These are phyloP conservation scores for Hirtodrosophila cameraria DNA, from an alignment of 2,888 invertebrate genomes.

Conservation along the genomic window DNA sequence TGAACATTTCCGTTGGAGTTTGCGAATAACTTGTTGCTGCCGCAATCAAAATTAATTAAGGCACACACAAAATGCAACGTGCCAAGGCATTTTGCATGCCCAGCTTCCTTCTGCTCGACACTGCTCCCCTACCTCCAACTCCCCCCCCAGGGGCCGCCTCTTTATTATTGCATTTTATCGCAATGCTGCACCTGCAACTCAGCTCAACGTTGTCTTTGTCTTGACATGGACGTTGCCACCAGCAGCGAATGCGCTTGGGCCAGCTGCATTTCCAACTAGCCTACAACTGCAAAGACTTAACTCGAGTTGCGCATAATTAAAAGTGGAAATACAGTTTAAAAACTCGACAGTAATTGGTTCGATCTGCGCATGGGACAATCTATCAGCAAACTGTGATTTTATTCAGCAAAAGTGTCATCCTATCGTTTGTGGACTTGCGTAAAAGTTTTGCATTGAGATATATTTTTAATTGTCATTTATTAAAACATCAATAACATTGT, in stretches of 20 bases:
- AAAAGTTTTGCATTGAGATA: not conserved
- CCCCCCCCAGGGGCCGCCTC: constrained; percentile 36
- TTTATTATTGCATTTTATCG: constrained; percentile 72
- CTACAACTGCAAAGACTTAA: constrained; percentile 20
- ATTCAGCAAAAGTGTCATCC: constrained; percentile 25
- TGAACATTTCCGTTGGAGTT: constrained; percentile 71
- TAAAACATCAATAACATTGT: too few relatives aligned
- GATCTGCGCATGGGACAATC: constrained; percentile 31
- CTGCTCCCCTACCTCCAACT: too few relatives aligned
- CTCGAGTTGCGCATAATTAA: constrained; percentile 66
- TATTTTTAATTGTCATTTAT: too few relatives aligned
- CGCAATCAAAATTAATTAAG: constrained; percentile 77
- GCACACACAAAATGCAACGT: constrained; percentile 54
- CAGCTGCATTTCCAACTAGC: constrained; percentile 42
- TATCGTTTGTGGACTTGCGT: constrained; percentile 2
- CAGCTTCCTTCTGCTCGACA: constrained; percentile 13
- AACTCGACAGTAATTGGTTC: constrained; percentile 47
- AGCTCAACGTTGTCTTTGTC: constrained; percentile 49
- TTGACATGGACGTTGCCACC: constrained; percentile 64
- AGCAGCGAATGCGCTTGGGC: constrained; percentile 37
- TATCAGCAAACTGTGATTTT: constrained; percentile 23
- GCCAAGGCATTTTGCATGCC: constrained; percentile 55
- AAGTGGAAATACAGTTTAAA: constrained; percentile 53
- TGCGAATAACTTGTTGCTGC: constrained; percentile 28
- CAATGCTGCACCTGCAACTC: constrained; percentile 71